Evolutionary conservation across 2,113 vertebrate species (phyloP), one percentile per base, ranked within the genome.

Genomic region (Clarias magur): DNA sequence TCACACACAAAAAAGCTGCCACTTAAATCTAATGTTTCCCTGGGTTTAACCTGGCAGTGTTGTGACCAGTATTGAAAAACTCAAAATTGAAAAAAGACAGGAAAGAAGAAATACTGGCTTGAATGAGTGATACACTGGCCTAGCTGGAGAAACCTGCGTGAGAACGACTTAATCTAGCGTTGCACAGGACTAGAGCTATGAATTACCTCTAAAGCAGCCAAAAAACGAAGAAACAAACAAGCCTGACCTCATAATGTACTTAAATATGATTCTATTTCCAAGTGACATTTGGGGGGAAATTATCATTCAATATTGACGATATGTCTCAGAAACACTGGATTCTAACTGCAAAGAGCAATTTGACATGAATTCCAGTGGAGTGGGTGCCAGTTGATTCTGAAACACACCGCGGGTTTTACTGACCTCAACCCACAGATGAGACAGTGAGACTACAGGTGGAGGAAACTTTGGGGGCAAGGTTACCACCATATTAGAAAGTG

Each of bases 41-140:
- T 95, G 95, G 93, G 94, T 92, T 94, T 93, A 89, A 92, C 90
- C 92, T 93, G 95, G 95, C 95, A 95, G 95, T 95, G 94, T 95
- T 88, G 89, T 94, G 94, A 95, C 93, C 93, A 93, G 94, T 93
- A 93, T 92, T 92, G 92, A 94, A 93, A 79, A 85, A 90, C 57
- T 84, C 82, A 82, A 57, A 53, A 82, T 88, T 62, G 38, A 88
- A 90, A 34, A 34, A 63, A 89, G 27, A 89, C 88, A 84, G 83
- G 82, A 86, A 12, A 63, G 86, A 88, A 81, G 91, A 88, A 91
- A 86, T 88, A 84, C 85, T 82, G n/a, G 82, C 82, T 88, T 87
- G 81, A 79, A 82, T 75, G 67, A 80, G 65, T 73, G 65, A 85
- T 68, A 30, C 79, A 76, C 86, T 88, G 88, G 84, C 80, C 90